Evolutionary conservation across 2,888 invertebrate species (phyloP).

Genomic region (Acanthosepion pharaonis): DNA sequence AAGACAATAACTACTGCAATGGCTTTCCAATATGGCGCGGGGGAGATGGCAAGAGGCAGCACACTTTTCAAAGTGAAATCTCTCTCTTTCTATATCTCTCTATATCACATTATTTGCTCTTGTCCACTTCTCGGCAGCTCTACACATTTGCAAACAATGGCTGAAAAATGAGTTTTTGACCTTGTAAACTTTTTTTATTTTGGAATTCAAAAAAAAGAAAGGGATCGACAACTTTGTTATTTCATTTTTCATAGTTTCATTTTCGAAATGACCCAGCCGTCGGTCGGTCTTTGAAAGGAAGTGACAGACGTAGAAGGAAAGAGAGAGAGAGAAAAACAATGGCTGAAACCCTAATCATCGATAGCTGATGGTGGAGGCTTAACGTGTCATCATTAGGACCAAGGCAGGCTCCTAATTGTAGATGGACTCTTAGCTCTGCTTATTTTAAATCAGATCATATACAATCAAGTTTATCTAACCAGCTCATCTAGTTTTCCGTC

Average conservation of each 20-base stretch:
- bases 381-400: not conserved
- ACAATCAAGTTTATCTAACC: conserved; percentile 33
- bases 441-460: not conserved
- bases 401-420: not conserved
- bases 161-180: not conserved
- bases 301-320: not conserved
- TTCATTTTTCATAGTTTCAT: no score
- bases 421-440: not conserved
- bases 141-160: not conserved
- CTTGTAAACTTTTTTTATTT: no score
- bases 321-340: not conserved
- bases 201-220: no score
- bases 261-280: no score
- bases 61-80: not conserved
- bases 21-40: not conserved
- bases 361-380: not conserved
- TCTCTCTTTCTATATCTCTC: not conserved
- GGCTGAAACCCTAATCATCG: not conserved
- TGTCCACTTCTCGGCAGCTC: not conserved
- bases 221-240: conserved; percentile 15
- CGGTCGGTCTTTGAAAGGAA: not conserved
- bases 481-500: not conserved
- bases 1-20: conserved; percentile 15
- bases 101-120: not conserved
- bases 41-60: not conserved